Base-by-base conservation (phyloP, 2,888 invertebrate species). In the Scaptomyza caliginosa region DNA sequence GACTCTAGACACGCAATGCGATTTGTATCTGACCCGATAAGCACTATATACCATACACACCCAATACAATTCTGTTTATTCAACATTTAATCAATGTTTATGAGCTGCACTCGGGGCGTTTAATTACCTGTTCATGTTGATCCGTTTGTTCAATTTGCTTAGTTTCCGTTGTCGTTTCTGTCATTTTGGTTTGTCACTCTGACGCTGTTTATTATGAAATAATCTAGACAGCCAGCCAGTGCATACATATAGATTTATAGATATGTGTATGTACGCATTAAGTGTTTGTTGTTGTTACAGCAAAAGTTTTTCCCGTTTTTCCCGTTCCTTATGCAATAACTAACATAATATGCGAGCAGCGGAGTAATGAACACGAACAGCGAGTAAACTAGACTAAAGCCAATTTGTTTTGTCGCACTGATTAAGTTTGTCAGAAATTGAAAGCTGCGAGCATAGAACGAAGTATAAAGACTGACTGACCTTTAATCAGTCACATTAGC, bases 41-140 rank as follows among this genome's bases (percentile, higher is more conserved):
- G 34, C 46, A 26, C 43, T 7, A 2, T 11, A 13, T n/a, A n/a
- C n/a, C n/a, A n/a, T n/a, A n/a, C n/a, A n/a, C n/a, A n/a, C n/a
- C n/a, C n/a, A n/a, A n/a, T n/a, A 30, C 17, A 19, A 16, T 21
- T 11, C 2, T 11, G 13, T 7, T 11, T 34, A 19, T 16, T 54
- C 45, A 45, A 36, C 26, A 30, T 17, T 58, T 46, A 56, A 64
- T 67, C 45, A 62, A 43, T 58, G 32, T 68, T 74, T 59, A 68
- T 52, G 54, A 5, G 8, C 24, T n/a, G 8, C 50, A 45, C 21
- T 28, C 34, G 30, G 26, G 16, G 23, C 50, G 39, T 24, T 63
- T 66, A 80, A 67, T 86, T 84, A 80, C 80, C 87, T 69, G 60
- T 21, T 69, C 67, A 62, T 68, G 68, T 42, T 49, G 45, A 11